Evolutionary conservation across 2,797 vertebrate species (phyloP), one percentile per base, ranked within the genome.

Genomic region (Chrosomus eos): DNA sequence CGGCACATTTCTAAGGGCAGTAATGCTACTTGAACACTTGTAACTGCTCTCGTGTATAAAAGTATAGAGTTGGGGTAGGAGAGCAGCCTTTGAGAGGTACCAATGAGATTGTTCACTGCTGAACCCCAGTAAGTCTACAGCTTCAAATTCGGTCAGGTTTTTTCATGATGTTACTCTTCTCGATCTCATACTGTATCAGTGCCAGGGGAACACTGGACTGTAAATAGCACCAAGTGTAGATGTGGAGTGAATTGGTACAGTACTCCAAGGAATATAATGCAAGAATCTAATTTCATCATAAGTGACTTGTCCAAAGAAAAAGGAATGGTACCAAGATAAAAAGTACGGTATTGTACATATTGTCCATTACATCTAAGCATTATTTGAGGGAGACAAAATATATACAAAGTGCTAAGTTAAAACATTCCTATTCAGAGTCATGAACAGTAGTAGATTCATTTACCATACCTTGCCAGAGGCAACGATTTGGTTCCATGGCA

Each of bases 401-500:
- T 92, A 90, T 91, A 94, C 91, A 95, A 95, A 95, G 93, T 95
- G 93, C 93, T 87, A 91, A 89, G 90, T 87, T 88, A 91, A 88
- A 89, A 93, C 93, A 94, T 93, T 94, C 93, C 93, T 92, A 94
- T 92, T 93, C 88, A 93, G 92, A 92, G 91, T 91, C 90, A 93
- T 93, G 83, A 93, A 95, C 94, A 93, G 88, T 86, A 95, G 94
- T 95, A 90, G 92, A 95, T 94, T 95, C 89, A 75, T 88, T 91
- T 92, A 93, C 91, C 89, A 89, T 90, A 95, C 94, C 93, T 94
- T 95, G 95, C 96, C 96, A 88, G 94, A 91, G 95, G 95, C 95
- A 95, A 95, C 87, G 89, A 90, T 95, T 95, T 70, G 95, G 95
- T 95, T 96, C 93, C 94, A 94, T 92, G 94, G 95, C 93, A 95